phyloP scores from a whole-genome alignment of 1,140 invertebrate species.

The Acromyrmex charruanus region DNA sequence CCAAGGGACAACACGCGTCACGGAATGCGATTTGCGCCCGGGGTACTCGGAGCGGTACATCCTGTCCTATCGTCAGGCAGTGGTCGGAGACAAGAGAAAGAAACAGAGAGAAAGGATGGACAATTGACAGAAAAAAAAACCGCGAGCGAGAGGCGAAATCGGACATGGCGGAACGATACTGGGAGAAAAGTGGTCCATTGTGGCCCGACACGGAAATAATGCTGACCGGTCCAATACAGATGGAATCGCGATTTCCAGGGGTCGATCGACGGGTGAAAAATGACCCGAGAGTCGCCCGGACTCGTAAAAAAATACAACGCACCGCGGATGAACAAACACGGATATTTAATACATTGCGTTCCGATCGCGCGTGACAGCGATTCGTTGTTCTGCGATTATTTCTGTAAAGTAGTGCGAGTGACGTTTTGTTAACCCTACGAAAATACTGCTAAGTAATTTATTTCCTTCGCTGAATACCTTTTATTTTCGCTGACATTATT shows the following conservation, averaged over 20 bases:
- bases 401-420: neutral
- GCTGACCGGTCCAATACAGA: conserved; percentile 27
- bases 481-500: neutral
- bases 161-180: conserved; percentile 19
- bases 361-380: conserved; percentile 5
- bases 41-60: conserved; percentile 50
- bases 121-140: conserved; percentile 1
- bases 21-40: conserved; percentile 50
- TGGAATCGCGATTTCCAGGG: conserved; percentile 34
- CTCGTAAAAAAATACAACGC: conserved; percentile 1
- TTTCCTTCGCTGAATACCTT: neutral
- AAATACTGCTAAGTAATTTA: neutral
- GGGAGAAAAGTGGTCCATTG: conserved; percentile 58
- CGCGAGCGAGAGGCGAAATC: neutral
- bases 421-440: neutral
- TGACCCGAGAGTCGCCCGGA: neutral
- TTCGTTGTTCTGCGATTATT: conserved; percentile 21
- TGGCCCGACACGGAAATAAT: conserved; percentile 43
- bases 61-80: conserved; percentile 49
- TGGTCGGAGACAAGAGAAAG: conserved; percentile 22
- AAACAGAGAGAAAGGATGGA: conserved; percentile 23
- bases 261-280: conserved; percentile 48
- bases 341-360: conserved; percentile 4
- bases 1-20: conserved; percentile 49
- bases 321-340: neutral